Evolutionary conservation across 2,888 invertebrate species (phyloP).

Genomic region (Linnaemya vulpina): DNA sequence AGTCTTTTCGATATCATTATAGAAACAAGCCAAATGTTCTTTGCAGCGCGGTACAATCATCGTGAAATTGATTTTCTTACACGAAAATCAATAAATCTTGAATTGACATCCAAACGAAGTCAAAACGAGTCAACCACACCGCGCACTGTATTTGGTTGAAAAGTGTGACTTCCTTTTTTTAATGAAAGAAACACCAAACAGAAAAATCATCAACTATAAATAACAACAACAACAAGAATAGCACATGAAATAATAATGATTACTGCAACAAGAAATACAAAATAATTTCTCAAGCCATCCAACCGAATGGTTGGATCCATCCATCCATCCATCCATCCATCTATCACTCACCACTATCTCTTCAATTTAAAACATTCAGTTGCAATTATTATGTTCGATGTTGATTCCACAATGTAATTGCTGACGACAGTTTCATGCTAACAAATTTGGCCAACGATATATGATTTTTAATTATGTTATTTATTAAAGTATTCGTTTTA

Average conservation of each 20-base stretch:
- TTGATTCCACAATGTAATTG: slow-evolving; percentile 49
- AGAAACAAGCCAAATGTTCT: slow-evolving; percentile 60
- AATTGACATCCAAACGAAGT: slow-evolving; percentile 45
- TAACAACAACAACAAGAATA: neutral
- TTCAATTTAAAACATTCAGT: slow-evolving; percentile 61
- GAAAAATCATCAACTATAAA: neutral
- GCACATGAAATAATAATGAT: slow-evolving; percentile 1
- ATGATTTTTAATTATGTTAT: neutral
- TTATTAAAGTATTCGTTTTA: neutral
- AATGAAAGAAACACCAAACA: slow-evolving; percentile 12
- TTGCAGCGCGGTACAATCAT: slow-evolving; percentile 20
- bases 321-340: neutral
- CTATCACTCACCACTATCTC: slow-evolving; percentile 1
- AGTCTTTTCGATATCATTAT: slow-evolving; percentile 53
- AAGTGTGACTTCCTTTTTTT: slow-evolving; percentile 71
- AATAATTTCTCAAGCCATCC: slow-evolving; percentile 29
- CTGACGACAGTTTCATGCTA: slow-evolving; percentile 30
- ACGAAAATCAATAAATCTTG: slow-evolving; percentile 68
- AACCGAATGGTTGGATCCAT: no score
- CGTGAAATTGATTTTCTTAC: slow-evolving; percentile 35
- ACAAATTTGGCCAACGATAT: slow-evolving; percentile 27
- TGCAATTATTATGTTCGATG: slow-evolving; percentile 71
- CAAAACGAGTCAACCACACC: slow-evolving; percentile 8
- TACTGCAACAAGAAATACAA: slow-evolving; percentile 17
- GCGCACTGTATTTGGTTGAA: slow-evolving; percentile 60